Conservation (phyloP, 2,113 vertebrate genomes). For the Ivindomyrus marchei region DNA sequence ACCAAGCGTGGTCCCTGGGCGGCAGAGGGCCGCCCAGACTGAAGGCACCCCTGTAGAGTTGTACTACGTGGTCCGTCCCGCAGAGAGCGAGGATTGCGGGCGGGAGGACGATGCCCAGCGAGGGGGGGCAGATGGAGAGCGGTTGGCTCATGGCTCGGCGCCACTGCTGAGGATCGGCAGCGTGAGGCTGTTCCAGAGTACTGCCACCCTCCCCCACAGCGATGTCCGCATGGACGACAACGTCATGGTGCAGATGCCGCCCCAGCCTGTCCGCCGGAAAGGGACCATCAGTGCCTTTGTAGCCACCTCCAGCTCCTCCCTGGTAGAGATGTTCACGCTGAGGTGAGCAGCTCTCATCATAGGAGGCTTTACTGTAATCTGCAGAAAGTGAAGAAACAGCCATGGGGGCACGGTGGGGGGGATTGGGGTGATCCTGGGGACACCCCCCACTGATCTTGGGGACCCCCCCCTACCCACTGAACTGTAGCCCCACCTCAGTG, state of each 20-base stretch:
- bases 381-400: not conserved
- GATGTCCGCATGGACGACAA: conserved; percentile 76
- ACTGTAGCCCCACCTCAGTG: not conserved
- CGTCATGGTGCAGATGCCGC: conserved; percentile 77
- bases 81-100: conserved; percentile 65
- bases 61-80: conserved; percentile 74
- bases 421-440: not conserved
- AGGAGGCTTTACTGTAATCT: not conserved
- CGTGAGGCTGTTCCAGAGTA: conserved; percentile 63
- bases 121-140: conserved; percentile 43
- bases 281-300: conserved; percentile 74
- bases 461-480: not conserved
- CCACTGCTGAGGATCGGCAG: conserved; percentile 78
- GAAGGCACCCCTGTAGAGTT: conserved; percentile 82
- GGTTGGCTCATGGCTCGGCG: conserved; percentile 55
- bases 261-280: conserved; percentile 75
- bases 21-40: conserved; percentile 54
- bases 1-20: conserved; percentile 58
- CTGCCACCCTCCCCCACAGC: conserved; percentile 54
- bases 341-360: conserved; percentile 60
- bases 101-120: conserved; percentile 67
- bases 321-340: conserved; percentile 79
- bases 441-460: not conserved
- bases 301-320: conserved; percentile 69
- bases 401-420: not conserved